These are phyloP conservation scores for Diachasmimorpha longicaudata DNA, from an alignment of 1,140 invertebrate species.

Conservation along the genomic window DNA sequence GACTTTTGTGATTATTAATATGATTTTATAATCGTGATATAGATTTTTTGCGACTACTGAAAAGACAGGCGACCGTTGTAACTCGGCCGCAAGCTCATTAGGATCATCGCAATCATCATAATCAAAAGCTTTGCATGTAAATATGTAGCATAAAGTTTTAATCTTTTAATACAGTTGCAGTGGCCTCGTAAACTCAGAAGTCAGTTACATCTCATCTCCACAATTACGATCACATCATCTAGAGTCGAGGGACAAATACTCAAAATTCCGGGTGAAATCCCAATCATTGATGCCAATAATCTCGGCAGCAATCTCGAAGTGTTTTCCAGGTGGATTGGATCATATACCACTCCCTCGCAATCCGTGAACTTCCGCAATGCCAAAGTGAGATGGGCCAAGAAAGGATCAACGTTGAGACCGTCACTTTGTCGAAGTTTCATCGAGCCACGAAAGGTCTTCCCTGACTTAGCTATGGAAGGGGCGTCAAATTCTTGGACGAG, in stretches of 20 bases:
- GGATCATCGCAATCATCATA: too few relatives aligned
- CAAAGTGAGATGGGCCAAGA: background rate
- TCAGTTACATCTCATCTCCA: too few relatives aligned
- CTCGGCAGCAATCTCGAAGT: background rate
- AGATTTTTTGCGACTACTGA: too few relatives aligned
- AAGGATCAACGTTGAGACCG: slow-evolving; percentile 25
- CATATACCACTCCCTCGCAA: background rate
- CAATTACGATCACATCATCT: too few relatives aligned
- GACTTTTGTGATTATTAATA: too few relatives aligned
- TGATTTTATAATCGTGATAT: too few relatives aligned
- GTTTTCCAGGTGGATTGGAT: background rate
- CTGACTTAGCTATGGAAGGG: slow-evolving; percentile 14
- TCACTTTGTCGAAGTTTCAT: slow-evolving; percentile 34
- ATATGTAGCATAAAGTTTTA: too few relatives aligned
- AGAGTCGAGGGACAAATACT: background rate
- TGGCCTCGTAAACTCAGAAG: too few relatives aligned
- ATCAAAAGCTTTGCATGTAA: too few relatives aligned
- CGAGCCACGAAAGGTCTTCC: slow-evolving; percentile 12
- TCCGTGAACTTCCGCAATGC: background rate
- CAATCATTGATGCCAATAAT: slow-evolving; percentile 1
- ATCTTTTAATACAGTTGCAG: too few relatives aligned
- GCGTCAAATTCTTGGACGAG: slow-evolving; percentile 22
- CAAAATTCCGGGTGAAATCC: background rate
- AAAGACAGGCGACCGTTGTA: too few relatives aligned
- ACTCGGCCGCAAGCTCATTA: too few relatives aligned